Evolutionary conservation across 2,113 vertebrate species (phyloP).

Genomic region (Arizona elegans): DNA sequence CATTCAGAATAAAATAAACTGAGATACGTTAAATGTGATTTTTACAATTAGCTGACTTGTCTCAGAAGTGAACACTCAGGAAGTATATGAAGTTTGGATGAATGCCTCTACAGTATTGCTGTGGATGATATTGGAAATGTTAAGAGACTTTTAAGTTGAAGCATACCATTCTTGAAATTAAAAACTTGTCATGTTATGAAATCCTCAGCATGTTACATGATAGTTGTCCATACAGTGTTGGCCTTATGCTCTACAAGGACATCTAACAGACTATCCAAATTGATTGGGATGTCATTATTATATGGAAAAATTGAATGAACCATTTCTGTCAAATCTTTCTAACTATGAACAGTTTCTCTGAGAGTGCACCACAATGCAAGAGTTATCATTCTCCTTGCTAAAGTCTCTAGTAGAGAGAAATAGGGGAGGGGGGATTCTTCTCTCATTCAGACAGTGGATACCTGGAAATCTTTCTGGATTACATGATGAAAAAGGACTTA

Average conservation of each 20-base stretch:
- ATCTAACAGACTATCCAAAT: background rate
- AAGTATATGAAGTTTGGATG: conserved; percentile 1
- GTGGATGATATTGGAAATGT: conserved; percentile 21
- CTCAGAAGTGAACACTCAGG: background rate
- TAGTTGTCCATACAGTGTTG: background rate
- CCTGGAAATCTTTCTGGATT: background rate
- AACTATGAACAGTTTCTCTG: background rate
- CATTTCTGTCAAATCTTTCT: background rate
- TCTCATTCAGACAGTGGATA: background rate
- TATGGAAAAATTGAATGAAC: background rate
- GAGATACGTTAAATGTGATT: background rate
- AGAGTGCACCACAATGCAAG: background rate
- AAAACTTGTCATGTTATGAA: background rate
- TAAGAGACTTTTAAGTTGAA: conserved; percentile 28
- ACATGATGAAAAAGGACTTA: background rate
- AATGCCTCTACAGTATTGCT: background rate
- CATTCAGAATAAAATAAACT: background rate
- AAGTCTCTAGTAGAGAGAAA: background rate
- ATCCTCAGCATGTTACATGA: background rate
- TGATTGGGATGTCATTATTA: background rate
- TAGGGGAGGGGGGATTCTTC: background rate
- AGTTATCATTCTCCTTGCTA: background rate
- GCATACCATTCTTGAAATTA: conserved; percentile 21
- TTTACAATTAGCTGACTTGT: background rate
- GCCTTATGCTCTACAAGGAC: background rate